phyloP scores from a whole-genome alignment of 2,113 vertebrate genomes.

The Charadrius vociferus region DNA sequence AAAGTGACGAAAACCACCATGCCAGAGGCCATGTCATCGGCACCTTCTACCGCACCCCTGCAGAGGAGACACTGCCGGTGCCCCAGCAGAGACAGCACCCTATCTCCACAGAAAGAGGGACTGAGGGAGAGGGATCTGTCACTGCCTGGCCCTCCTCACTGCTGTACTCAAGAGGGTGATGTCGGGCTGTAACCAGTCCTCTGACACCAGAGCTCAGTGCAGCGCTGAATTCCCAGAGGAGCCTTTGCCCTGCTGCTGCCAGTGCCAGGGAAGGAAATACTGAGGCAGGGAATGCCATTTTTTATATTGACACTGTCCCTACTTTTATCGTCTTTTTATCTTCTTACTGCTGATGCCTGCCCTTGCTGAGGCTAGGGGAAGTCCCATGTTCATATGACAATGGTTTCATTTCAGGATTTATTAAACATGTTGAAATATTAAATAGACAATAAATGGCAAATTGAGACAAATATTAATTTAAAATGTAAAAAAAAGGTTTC shows the following conservation, averaged over 20 bases:
- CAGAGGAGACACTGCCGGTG: rapidly evolving
- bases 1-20: background rate
- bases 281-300: background rate
- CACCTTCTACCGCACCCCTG: background rate
- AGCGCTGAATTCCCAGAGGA: background rate
- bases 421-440: background rate
- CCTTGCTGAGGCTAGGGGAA: background rate
- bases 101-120: rapidly evolving
- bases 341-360: background rate
- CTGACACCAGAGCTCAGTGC: background rate
- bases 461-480: constrained; percentile 23
- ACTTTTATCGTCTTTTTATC: background rate
- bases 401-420: constrained; percentile 10
- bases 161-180: background rate
- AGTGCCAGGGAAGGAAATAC: background rate
- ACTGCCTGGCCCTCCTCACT: background rate
- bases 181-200: background rate
- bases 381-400: background rate
- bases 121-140: rapidly evolving
- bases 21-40: background rate
- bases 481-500: constrained; percentile 5
- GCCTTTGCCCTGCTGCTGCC: background rate
- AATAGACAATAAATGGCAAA: constrained; percentile 19
- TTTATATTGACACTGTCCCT: background rate
- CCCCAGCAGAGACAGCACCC: rapidly evolving